Evolutionary conservation across 2,888 invertebrate species (phyloP), one percentile per base, ranked within the genome.

Genomic region (Romanomermis culicivorax): DNA sequence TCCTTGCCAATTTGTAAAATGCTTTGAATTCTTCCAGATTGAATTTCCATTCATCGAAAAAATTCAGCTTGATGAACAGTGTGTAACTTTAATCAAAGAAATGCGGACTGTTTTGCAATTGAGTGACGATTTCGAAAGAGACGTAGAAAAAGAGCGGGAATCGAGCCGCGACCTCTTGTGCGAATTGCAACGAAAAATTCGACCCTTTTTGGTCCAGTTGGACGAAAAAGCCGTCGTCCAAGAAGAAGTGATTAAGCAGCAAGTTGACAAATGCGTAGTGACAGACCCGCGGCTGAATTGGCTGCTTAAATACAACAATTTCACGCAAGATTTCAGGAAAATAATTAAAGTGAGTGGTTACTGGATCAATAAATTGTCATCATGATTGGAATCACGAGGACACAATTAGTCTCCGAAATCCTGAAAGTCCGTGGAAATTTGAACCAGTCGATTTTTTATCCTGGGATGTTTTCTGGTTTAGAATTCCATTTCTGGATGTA

Each of bases 271-370:
- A 25, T 42, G 52, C 53, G 17, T 7, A 2, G 51, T 56, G 43
- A 53, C 53, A 23, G 56, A 56, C 30, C 48, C 47, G 3, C 42
- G 50, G 14, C 36, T 56, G 14, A 48, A 29, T 25, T 56, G 56
- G 56, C 42, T 56, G n/a, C 49, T 56, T 7, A 20, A 27, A 17
- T 53, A 53, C 49, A 52, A 56, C 29, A 29, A 49, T 7, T 48
- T 47, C 29, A 54, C 29, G 56, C 29, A 36, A 42, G 42, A 52
- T 1, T 56, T 56, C 29, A 47, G 53, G 2, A 26, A 25, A 2
- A 29, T 49, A 23, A 23, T 55, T 36, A 11, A 49, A 49, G 14
- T 7, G 24, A 11, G 17, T 11, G 36, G n/a, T n/a, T n/a, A n/a
- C n/a, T n/a, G n/a, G n/a, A n/a, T n/a, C n/a, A n/a, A n/a, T n/a